A percentile compares a stretch with the other conserved stretches of the same genome.
These are phyloP conservation scores for Hormaphis cornu DNA, from an alignment of 1,140 invertebrate species.

Conservation along the genomic window DNA sequence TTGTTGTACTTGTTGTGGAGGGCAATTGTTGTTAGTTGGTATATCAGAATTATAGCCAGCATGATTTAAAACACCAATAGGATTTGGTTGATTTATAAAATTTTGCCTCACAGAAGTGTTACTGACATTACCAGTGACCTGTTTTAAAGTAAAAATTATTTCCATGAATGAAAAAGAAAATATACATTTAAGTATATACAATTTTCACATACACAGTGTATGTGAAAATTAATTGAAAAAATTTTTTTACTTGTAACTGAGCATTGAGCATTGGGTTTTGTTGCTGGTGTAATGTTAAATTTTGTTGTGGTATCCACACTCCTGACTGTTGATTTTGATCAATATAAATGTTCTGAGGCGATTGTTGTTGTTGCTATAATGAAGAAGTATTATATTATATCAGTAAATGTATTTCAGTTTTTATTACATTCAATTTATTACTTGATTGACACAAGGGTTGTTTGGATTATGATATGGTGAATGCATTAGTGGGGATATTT, in stretches of 20 bases:
- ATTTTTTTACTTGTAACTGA: conserved; percentile 53
- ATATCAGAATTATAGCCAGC: conserved; percentile 8
- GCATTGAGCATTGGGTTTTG: conserved; percentile 73
- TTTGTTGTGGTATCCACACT: conserved; percentile 35
- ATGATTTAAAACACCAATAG: background rate
- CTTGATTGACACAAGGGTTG: conserved; percentile 7
- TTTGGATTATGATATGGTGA: background rate
- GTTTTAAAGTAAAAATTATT: conserved; percentile 41
- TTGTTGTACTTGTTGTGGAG: conserved; percentile 3
- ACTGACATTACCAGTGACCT: conserved; percentile 50
- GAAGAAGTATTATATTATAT: background rate
- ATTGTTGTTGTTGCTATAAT: conserved; percentile 35
- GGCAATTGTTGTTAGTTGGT: background rate
- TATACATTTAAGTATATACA: too few species aligned
- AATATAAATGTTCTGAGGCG: conserved; percentile 25
- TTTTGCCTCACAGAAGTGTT: conserved; percentile 52
- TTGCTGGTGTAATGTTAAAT: conserved; percentile 50
- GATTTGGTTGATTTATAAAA: conserved; percentile 59
- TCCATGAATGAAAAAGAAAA: too few species aligned
- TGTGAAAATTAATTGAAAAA: background rate
- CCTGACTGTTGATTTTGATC: background rate
- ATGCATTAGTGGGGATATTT: background rate
- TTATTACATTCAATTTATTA: background rate
- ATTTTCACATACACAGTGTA: background rate
- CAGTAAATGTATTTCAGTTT: background rate